Evolutionary conservation across 2,113 vertebrate genomes (phyloP).

Genomic region (Pterophyllum scalare): DNA sequence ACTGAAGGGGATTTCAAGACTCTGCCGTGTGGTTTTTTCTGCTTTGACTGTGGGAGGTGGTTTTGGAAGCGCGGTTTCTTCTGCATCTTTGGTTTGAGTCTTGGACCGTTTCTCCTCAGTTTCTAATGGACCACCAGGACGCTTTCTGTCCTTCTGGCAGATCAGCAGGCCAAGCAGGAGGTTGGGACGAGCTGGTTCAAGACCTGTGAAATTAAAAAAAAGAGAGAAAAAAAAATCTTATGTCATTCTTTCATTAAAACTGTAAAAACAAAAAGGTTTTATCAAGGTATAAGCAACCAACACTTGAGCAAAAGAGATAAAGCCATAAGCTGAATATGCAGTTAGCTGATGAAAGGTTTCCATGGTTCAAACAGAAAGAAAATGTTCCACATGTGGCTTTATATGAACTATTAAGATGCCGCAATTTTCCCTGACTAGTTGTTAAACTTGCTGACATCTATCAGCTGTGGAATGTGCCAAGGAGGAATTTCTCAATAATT

Average conservation of each 20-base stretch:
- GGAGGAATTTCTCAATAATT: neutral
- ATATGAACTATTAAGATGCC: neutral
- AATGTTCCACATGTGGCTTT: neutral
- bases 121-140: slow-evolving; percentile 75
- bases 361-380: neutral
- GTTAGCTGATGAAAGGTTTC: neutral
- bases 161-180: slow-evolving; percentile 95
- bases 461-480: neutral
- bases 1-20: slow-evolving; percentile 78
- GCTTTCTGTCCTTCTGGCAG: slow-evolving; percentile 93
- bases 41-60: slow-evolving; percentile 55
- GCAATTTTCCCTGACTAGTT: neutral
- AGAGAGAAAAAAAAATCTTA: neutral
- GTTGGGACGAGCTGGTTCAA: slow-evolving; percentile 95
- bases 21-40: slow-evolving; percentile 73
- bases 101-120: slow-evolving; percentile 88
- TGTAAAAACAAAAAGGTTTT: neutral
- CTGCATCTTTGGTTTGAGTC: slow-evolving; percentile 80
- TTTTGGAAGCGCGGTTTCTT: slow-evolving; percentile 79
- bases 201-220: slow-evolving; percentile 82
- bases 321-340: neutral
- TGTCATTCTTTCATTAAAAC: neutral
- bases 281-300: neutral
- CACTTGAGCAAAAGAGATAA: neutral
- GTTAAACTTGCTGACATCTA: neutral